Base-by-base conservation (phyloP, 2,888 invertebrate genomes). In the Salpingus planirostris region DNA sequence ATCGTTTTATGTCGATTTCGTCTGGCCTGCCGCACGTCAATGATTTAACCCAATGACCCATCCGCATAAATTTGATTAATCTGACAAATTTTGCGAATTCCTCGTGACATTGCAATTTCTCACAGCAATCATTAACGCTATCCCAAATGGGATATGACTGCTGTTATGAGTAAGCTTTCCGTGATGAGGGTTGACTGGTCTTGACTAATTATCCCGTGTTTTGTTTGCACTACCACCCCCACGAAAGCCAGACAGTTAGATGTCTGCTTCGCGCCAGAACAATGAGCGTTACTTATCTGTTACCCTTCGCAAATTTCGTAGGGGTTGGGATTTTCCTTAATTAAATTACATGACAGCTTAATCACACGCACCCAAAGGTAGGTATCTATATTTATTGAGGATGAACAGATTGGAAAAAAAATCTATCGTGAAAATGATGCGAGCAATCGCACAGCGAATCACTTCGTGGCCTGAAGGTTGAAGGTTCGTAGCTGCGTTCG, bases 61-160 rank as follows among this genome's bases (percentile, higher is more conserved):
- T 38, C 32, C 31, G 5, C 18, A 18, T 18, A 31, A 35, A 30
- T 18, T 29, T 35, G 33, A 41, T 41, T 38, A 41, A 38, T 41
- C 32, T 41, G 41, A 36, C 38, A 41, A 31, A n/a, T 27, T 41
- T 38, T 31, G 15, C 32, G 27, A 25, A 33, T 38, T 38, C 32
- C 24, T 15, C 15, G 35, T 38, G 41, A 35, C 33, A 30, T 18
- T 32, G 38, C 31, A 27, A 38, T 38, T 38, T 38, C 38, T 41
- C 38, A 30, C 34, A 38, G 35, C 41, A 41, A 35, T 41, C 41
- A 41, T 38, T 41, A 37, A 38, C 29, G 15, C 11, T n/a, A 15
- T n/a, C 5, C 18, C 10, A 15, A 11, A 14, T 13, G 12, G 15
- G 27, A 28, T 13, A 18, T 29, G 23, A 32, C 31, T 34, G 22